Percentiles rank a stretch among this genome's conserved stretches.
Conservation (phyloP, 1,140 invertebrate species). For the Asbolus verrucosus region DNA sequence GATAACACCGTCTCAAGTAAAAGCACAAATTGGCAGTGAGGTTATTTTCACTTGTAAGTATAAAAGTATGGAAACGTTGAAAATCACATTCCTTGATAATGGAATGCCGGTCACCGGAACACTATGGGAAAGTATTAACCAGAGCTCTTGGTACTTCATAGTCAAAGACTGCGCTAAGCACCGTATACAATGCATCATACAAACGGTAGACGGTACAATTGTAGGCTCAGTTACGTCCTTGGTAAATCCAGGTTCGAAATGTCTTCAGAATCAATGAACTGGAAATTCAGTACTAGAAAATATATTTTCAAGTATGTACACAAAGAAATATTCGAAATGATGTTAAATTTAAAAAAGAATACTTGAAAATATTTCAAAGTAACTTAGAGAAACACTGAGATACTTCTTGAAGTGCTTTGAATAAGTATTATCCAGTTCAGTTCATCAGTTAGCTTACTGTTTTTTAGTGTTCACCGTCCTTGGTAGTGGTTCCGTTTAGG, state of each 20-base stretch:
- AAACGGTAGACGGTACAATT: conserved; percentile 55
- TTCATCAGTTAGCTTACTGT: conserved; percentile 20
- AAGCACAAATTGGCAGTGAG: conserved; percentile 61
- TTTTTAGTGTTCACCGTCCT: conserved; percentile 23
- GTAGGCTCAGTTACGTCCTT: conserved; percentile 62
- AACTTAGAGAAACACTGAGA: neutral
- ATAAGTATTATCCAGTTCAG: conserved; percentile 9
- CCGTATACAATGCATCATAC: conserved; percentile 62
- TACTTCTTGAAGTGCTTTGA: conserved; percentile 4
- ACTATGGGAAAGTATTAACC: conserved; percentile 44
- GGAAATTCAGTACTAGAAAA: conserved; percentile 12
- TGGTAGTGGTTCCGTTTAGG: conserved; percentile 33
- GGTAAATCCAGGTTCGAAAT: conserved; percentile 60
- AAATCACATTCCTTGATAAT: conserved; percentile 41
- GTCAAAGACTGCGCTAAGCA: conserved; percentile 56
- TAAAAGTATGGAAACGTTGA: conserved; percentile 63
- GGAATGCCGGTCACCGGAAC: conserved; percentile 22
- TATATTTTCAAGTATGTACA: neutral
- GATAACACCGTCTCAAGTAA: conserved; percentile 66
- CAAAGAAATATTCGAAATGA: neutral
- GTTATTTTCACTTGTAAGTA: conserved; percentile 69
- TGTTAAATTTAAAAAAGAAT: neutral
- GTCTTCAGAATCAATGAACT: conserved; percentile 5
- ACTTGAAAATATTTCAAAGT: neutral
- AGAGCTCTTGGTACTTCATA: conserved; percentile 54